phyloP scores from a whole-genome alignment of 2,797 vertebrate species.

The Alca torda region DNA sequence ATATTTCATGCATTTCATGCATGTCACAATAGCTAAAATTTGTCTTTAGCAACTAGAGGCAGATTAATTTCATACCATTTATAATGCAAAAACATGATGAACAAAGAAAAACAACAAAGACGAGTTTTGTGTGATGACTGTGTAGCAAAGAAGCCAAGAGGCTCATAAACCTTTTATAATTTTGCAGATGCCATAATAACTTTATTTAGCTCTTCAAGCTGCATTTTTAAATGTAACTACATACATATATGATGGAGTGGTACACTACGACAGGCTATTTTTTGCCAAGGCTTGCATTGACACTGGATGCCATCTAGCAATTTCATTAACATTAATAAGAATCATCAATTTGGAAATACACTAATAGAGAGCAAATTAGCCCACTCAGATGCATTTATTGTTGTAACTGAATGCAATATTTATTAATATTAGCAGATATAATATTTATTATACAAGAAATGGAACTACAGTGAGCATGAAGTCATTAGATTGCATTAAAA shows the following conservation, averaged over 20 bases:
- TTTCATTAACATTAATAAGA: constrained; percentile 47
- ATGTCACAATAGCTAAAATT: background rate
- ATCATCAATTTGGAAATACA: constrained; percentile 4
- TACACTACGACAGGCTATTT: background rate
- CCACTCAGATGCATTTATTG: constrained; percentile 10
- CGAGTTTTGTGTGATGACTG: background rate
- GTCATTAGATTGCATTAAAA: background rate
- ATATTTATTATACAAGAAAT: constrained; percentile 29
- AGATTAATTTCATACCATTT: background rate
- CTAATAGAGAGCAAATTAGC: background rate
- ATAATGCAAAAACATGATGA: background rate
- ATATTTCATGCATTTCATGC: background rate
- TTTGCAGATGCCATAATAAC: background rate
- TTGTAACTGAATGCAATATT: constrained; percentile 23
- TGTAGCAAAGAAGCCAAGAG: background rate
- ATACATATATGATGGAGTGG: background rate
- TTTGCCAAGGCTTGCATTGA: background rate
- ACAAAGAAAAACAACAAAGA: background rate
- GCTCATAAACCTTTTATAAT: background rate
- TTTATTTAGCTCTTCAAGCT: background rate
- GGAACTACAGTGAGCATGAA: background rate
- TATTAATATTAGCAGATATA: background rate
- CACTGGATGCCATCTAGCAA: background rate
- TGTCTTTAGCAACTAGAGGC: background rate
- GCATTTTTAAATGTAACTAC: background rate